Base-by-base conservation (phyloP, 2,797 vertebrate genomes). In the Amniataba percoides region DNA sequence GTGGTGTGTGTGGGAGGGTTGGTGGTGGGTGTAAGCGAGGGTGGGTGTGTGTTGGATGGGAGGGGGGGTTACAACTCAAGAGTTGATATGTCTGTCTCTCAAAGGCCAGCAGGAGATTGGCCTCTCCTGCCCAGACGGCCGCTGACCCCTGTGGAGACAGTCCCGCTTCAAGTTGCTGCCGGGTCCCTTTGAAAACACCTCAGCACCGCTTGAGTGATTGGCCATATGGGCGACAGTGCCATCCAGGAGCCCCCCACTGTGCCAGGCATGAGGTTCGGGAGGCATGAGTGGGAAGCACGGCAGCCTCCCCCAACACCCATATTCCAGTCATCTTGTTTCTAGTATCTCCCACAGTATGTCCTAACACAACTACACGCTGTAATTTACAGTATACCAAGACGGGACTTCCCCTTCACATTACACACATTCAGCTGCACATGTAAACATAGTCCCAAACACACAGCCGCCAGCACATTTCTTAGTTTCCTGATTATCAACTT, bases 191-290 rank as follows among this genome's bases (percentile, higher is more conserved):
- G 87, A 93, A 92, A 92, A 88, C 83, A 80, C 87, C 85, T 82
- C 77, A 8, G 86, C 70, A 79, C 70, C 82, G 86, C 81, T 90
- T 94, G 94, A 95, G 91, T 95, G 94, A 95, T 92, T 73, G 92
- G 90, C 94, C 94, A 95, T 92, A 94, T 95, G 94, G 94, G 88
- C 85, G 52, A 70, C 84, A 85, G 84, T 92, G 89, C 89, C 90
- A 92, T 92, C 92, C 90, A 88, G 85, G 78, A 88, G 78, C 82
- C 89, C 85, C 91, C 93, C 63, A 21, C 89, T 53, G 89, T 87
- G 88, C 83, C 84, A 87, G 81, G 88, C 85, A 86, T 84, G 82
- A 74, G 81, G 67, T 62, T 80, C 51, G 73, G 77, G 78, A 85
- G 86, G 85, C 62, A 49, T 68, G 77, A 81, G 83, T 78, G 63